Base-by-base conservation (phyloP, 1,140 invertebrate genomes). In the Drosophila yakuba region DNA sequence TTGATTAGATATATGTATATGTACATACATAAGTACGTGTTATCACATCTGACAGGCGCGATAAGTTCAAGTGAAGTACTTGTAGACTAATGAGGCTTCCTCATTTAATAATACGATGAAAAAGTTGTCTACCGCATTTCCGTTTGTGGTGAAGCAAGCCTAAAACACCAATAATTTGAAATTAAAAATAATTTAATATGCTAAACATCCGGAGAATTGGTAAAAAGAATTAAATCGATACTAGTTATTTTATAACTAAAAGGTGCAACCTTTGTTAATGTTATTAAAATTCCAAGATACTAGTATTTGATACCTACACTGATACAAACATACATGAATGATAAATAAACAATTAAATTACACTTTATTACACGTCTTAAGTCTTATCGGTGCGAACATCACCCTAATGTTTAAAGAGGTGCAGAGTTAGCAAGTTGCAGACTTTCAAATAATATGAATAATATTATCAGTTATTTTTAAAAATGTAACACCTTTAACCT, bases 391-490 rank as follows among this genome's bases (percentile, higher is more conserved):
- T 41, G 1, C 3, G n/a, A 41, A 7, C 17, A 41, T 17, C 63
- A 67, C 44, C 59, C 63, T 64, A 43, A 50, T 25, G n/a, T 14
- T 23, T 4, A 38, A 38, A 38, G 14, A 38, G 28, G 28, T 32
- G 32, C 8, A 32, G 2, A 32, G 25, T 25, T 25, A 5, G 25
- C 4, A 25, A 5, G 25, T 4, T 25, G 4, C 25, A 0, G 25
- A 4, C 4, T 25, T 5, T 25, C 25, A 25, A 4, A 25, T 25
- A 25, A 25, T 25, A 25, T 25, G 4, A 25, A 4, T 4, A 25
- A 25, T 4, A 25, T 4, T 25, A 25, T 25, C 4, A 25, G 25
- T 25, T 25, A 25, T 25, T 25, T 10, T 3, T 32, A 10, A 32
- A 32, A 32, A 32, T 32, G 0, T 10, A 10, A 32, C 8, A 10